Conservation (phyloP, 2,113 vertebrate genomes). For the Poecile atricapillus region DNA sequence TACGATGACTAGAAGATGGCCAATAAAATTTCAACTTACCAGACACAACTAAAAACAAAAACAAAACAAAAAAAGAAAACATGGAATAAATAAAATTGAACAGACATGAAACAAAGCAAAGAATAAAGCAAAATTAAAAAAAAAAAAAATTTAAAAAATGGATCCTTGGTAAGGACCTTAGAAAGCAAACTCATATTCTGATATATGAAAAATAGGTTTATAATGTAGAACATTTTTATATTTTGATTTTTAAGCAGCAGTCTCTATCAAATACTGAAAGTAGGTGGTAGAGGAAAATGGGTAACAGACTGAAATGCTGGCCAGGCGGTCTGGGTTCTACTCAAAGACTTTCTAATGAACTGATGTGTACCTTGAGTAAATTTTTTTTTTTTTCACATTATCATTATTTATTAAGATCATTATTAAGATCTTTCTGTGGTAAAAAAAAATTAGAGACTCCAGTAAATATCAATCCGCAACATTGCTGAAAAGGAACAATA, state of each 20-base stretch:
- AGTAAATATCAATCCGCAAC: background rate
- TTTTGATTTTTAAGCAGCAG: background rate
- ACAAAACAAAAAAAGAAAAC: slow-evolving; percentile 87
- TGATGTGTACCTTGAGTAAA: background rate
- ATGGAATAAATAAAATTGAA: slow-evolving; percentile 82
- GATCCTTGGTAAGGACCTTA: slow-evolving; percentile 33
- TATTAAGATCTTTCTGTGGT: background rate
- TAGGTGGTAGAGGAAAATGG: background rate
- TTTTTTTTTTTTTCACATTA: background rate
- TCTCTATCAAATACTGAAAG: background rate
- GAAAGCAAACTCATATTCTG: slow-evolving; percentile 28
- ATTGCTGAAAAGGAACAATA: background rate
- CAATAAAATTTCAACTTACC: slow-evolving; percentile 99
- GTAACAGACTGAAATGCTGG: background rate
- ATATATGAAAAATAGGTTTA: background rate
- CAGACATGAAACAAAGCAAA: slow-evolving; percentile 60
- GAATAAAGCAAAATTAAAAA: slow-evolving; percentile 62
- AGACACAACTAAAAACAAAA: slow-evolving; percentile 94
- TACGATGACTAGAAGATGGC: slow-evolving; percentile 91
- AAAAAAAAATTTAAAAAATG: background rate
- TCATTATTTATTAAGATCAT: background rate
- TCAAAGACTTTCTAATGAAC: background rate
- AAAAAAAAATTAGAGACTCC: background rate
- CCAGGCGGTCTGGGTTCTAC: background rate
- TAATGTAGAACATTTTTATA: background rate